Conservation (phyloP, 2,113 vertebrate species). For the Pagrus major region DNA sequence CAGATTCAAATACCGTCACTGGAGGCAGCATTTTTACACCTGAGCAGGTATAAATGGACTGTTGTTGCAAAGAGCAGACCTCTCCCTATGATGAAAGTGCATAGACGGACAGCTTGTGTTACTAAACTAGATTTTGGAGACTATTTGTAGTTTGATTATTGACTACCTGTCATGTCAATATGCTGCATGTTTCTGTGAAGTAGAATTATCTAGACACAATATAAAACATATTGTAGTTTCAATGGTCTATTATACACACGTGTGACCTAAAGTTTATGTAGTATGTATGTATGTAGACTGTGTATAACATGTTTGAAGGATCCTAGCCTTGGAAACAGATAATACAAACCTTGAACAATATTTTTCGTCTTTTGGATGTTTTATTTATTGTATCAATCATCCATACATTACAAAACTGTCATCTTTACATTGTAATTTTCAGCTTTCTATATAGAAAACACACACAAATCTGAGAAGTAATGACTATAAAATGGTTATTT, state of each 20-base stretch:
- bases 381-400: slow-evolving; percentile 18
- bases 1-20: background rate
- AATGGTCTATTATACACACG: slow-evolving; percentile 58
- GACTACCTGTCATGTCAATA: slow-evolving; percentile 48
- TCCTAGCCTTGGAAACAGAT: slow-evolving; percentile 61
- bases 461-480: background rate
- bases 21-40: background rate
- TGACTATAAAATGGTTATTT: background rate
- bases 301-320: slow-evolving; percentile 60
- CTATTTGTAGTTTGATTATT: slow-evolving; percentile 45
- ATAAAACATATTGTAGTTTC: slow-evolving; percentile 62
- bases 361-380: slow-evolving; percentile 30
- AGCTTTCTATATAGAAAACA: background rate
- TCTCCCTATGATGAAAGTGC: slow-evolving; percentile 3
- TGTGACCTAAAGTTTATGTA: slow-evolving; percentile 66
- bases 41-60: slow-evolving; percentile 12
- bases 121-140: slow-evolving; percentile 32
- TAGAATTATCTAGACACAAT: slow-evolving; percentile 60
- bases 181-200: slow-evolving; percentile 75
- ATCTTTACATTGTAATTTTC: background rate
- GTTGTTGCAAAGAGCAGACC: slow-evolving; percentile 6
- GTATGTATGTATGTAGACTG: slow-evolving; percentile 68
- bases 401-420: background rate
- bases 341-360: slow-evolving; percentile 71
- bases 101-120: slow-evolving; percentile 22